Evolutionary conservation across 35 echinoderm and acorn worm species (phyloP), one percentile per base, ranked within the genome.

Genomic region (Strongylocentrotus purpuratus): DNA sequence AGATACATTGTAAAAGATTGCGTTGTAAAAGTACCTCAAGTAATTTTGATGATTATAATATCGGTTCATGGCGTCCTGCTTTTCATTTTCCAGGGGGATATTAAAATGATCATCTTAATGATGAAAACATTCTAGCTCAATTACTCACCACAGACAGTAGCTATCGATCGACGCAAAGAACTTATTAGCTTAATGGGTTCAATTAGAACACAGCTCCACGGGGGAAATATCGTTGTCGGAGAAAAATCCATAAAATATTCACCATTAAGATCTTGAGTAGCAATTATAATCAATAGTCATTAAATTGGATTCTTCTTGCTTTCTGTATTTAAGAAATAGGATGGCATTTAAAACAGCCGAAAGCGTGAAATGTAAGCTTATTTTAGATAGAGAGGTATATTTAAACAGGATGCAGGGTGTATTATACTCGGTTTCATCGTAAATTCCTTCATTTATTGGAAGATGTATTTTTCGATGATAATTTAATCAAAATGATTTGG

Each of bases 101-200:
- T n/a, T 28, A 78, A n/a, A 78, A 78, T 78, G 28, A 78, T 78
- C 20, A 78, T 78, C 20, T 22, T 78, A 78, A 78, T 18, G 65
- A n/a, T 22, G 5, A 28, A n/a, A 78, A 78, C 65, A 78, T 78
- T 78, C 65, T 78, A 7, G 28, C 65, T 78, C 65, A n/a, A 28
- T 78, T n/a, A 78, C 65, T 78, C 65, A 28, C 20, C 10, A n/a
- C 65, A 78, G 65, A 78, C 20, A 78, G 25, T 78, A 78, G 4
- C 4, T 78, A 78, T 78, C 65, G 65, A 78, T 78, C 28, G 22
- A 22, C 28, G 65, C 28, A n/a, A n/a, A 78, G 25, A 78, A 78
- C 65, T 78, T 78, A 78, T 78, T 78, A 78, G 65, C 65, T 78
- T 78, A 78, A 78, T 78, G 65, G 65, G 65, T n/a, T 78, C 18